Evolutionary conservation across 2,797 vertebrate genomes (phyloP), one percentile per base, ranked within the genome.

Genomic region (Merluccius polli): DNA sequence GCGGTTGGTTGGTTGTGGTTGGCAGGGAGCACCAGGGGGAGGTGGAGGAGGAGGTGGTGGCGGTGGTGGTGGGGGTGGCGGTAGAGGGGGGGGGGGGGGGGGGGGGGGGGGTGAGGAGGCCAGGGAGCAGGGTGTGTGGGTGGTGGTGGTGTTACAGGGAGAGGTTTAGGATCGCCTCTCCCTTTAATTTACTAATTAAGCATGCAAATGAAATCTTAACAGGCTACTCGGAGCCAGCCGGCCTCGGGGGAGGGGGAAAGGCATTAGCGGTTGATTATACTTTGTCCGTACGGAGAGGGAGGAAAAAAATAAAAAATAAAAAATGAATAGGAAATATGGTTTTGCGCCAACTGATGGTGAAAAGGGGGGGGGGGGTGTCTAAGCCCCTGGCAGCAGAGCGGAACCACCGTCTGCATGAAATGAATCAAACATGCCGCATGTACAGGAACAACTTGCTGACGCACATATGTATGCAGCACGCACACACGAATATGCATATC

Each of bases 181-280:
- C 89, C 93, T 93, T 93, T 94, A 92, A 94, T 94, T 93, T 92
- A 90, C 92, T 94, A 94, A 94, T 94, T 94, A 94, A 93, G 86
- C 93, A 94, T 94, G 93, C 93, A 94, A 94, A 95, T 94, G 91
- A 93, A 93, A 93, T 94, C 93, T 93, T 93, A 93, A 94, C 92
- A 92, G 92, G 90, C 91, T 92, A 91, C 92, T 94, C 91, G 93
- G 88, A 93, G 86, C 48, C 1, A 21, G 85, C 81, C 84, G 87
- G 88, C 86, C 93, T 93, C 88, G 3, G 83, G 93, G 92, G 91
- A 91, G 86, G 78, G 79, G 79, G 85, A 83, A 84, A 91, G 85
- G 90, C 89, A 92, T 93, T 93, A 93, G 90, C 78, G 88, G 87
- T 88, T 90, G 90, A 93, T 92, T 93, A 93, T 91, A 90, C 90